Percentiles rank a stretch among this genome's conserved stretches.
Conservation (phyloP, 2,888 invertebrate species). For the Lydus trimaculatus region DNA sequence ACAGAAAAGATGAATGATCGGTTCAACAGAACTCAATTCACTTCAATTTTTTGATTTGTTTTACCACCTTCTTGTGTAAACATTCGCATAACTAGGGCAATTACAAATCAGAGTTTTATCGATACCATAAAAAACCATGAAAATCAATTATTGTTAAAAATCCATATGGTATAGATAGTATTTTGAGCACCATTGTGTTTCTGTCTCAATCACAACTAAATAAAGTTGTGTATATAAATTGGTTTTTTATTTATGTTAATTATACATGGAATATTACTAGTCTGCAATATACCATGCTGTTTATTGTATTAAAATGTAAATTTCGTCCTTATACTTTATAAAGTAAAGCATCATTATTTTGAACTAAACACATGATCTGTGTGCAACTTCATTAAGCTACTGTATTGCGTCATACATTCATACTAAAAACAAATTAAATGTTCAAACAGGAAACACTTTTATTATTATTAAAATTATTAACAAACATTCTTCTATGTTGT, state of each 20-base stretch:
- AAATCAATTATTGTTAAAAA: not conserved
- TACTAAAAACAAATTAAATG: slow-evolving; percentile 36
- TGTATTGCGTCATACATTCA: slow-evolving; percentile 13
- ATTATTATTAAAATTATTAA: slow-evolving; percentile 38
- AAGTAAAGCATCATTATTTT: slow-evolving; percentile 12
- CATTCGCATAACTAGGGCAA: too few species aligned
- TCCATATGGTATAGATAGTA: not conserved
- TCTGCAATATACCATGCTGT: slow-evolving; percentile 20
- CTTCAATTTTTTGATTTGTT: too few species aligned
- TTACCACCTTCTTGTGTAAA: too few species aligned
- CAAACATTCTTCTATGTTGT: slow-evolving; percentile 26
- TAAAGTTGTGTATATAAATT: slow-evolving; percentile 15
- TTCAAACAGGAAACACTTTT: slow-evolving; percentile 49
- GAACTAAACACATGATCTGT: not conserved
- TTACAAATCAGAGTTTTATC: too few species aligned
- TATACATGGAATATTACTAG: slow-evolving; percentile 6
- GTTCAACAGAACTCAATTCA: too few species aligned
- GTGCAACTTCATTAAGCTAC: slow-evolving; percentile 21
- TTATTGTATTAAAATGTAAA: slow-evolving; percentile 25
- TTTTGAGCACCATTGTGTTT: not conserved
- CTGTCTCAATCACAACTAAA: slow-evolving; percentile 9
- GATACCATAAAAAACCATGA: too few species aligned
- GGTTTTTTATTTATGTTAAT: slow-evolving; percentile 19
- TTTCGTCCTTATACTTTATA: slow-evolving; percentile 21
- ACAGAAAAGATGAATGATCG: too few species aligned